Evolutionary conservation across 2,113 vertebrate species (phyloP).

Genomic region (Heterotis niloticus): DNA sequence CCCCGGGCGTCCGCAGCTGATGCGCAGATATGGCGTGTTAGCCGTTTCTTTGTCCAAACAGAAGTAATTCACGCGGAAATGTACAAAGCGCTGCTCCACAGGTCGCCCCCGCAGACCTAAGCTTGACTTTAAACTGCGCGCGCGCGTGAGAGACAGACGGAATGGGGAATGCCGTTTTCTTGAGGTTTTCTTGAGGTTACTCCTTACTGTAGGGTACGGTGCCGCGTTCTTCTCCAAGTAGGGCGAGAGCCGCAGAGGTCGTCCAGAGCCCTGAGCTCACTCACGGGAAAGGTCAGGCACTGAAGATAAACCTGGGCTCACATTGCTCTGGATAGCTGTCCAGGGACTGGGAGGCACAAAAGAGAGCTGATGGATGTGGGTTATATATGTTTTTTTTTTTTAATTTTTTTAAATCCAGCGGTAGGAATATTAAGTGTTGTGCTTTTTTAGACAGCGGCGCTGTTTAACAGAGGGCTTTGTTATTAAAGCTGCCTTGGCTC

Average conservation of each 20-base stretch:
- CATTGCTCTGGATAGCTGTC: neutral
- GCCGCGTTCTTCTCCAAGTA: neutral
- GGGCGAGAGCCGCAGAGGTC: neutral
- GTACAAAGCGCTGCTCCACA: neutral
- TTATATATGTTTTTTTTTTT: neutral
- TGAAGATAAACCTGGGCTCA: conserved; percentile 1
- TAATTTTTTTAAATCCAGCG: neutral
- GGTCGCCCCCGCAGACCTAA: neutral
- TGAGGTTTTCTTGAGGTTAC: neutral
- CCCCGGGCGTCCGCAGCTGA: neutral
- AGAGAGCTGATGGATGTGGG: neutral
- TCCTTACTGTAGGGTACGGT: neutral
- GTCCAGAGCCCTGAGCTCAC: neutral
- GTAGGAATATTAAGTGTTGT: neutral
- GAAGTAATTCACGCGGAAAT: neutral
- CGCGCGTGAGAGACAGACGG: neutral
- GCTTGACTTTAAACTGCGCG: neutral
- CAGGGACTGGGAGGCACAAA: neutral
- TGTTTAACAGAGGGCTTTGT: neutral
- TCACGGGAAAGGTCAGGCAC: neutral
- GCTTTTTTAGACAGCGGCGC: neutral
- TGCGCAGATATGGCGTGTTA: neutral
- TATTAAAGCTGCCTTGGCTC: neutral
- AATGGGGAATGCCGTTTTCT: neutral
- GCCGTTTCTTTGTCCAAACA: too few species aligned